Evolutionary conservation across 2,113 vertebrate genomes (phyloP).

Genomic region (Malurus alboscapulatus): DNA sequence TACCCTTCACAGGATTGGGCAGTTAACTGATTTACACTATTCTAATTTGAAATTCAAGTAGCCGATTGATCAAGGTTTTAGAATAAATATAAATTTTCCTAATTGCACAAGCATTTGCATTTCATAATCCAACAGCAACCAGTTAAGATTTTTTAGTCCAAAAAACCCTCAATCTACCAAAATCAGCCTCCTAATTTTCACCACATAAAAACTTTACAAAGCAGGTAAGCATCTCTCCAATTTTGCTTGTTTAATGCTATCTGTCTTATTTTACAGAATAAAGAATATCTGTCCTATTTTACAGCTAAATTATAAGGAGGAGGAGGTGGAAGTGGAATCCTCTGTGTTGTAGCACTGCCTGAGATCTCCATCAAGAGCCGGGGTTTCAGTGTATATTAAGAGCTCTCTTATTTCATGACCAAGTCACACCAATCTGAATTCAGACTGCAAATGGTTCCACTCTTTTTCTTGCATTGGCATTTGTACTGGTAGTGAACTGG

Average conservation of each 20-base stretch:
- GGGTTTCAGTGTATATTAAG: background rate
- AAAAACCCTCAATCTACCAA: background rate
- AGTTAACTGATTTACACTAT: background rate
- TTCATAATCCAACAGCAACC: background rate
- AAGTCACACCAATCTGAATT: background rate
- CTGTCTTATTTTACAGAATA: background rate
- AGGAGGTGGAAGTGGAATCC: background rate
- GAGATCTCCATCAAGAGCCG: fast-evolving
- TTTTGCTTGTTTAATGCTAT: background rate
- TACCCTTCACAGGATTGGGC: fast-evolving
- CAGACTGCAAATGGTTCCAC: background rate
- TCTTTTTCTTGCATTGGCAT: background rate
- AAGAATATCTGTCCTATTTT: background rate
- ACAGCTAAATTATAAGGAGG: background rate
- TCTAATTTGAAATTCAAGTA: background rate
- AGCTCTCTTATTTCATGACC: background rate
- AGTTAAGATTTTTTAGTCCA: background rate
- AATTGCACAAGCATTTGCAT: background rate
- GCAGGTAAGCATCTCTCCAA: background rate
- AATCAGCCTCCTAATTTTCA: background rate
- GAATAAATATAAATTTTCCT: background rate
- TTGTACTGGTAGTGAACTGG: background rate
- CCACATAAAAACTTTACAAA: background rate
- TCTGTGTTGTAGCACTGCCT: background rate
- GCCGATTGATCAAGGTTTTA: background rate